Evolutionary conservation across 2,797 vertebrate genomes (phyloP), one percentile per base, ranked within the genome.

Genomic region (Eulemur rubriventer): DNA sequence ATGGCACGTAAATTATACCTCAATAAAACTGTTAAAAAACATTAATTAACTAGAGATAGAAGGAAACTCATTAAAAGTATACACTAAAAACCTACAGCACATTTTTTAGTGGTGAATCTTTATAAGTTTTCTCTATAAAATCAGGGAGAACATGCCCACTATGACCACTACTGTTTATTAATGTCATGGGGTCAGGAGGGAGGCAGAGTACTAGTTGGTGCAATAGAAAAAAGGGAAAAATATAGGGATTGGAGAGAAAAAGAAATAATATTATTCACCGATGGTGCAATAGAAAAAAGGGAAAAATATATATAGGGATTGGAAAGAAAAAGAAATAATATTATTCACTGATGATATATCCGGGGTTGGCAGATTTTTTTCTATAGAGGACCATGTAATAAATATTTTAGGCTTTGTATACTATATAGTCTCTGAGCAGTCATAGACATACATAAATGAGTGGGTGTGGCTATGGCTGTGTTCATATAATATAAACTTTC

Each of bases 1-100:
- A 76, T 75, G 43, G 8, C 35, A 26, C 78, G 16, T 91, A 84
- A 93, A 63, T 85, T 91, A 70, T 85, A 75, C 33, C 38, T 78
- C 61, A 96, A 16, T 94, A 83, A 93, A 95, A 28, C 52, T 92
- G 22, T 81, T 30, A 38, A 91, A 84, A 79, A 85, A 48, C 8
- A 6, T 50, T 93, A 75, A 80, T 78, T 86, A 87, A 83, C 11
- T 65, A 79, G 65, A 80, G 63, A 33, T 83, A 93, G 78, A 80
- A 82, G n/a, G 43, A 93, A 69, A 85, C 55, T 57, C 26, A 72
- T 87, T 13, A 94, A 46, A 65, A 65, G 30, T 80, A 41, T 89
- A 69, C 14, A 79, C 12, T 55, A 46, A 70, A 88, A 92, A 92
- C 8, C 82, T 61, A 73, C 7, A 63, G 50, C 50, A 88, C 50